These are phyloP conservation scores for Perizoma affinitatum DNA, from an alignment of 2,888 invertebrate species.

Conservation along the genomic window DNA sequence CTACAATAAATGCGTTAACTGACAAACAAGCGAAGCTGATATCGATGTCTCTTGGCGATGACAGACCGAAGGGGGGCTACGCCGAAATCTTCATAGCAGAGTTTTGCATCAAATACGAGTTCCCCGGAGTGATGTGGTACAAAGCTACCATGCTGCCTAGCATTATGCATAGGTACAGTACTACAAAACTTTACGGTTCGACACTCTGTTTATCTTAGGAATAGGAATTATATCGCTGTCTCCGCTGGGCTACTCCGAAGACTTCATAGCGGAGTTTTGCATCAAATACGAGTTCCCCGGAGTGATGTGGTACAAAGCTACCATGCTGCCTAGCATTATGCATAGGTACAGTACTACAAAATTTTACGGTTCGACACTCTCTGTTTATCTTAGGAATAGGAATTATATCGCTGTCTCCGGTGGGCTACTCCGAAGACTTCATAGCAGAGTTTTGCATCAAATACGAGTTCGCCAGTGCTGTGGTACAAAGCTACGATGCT, in stretches of 20 bases:
- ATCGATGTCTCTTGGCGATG: slow-evolving; percentile 71
- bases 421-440: slow-evolving; percentile 86
- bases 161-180: slow-evolving; percentile 88
- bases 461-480: slow-evolving; percentile 88
- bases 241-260: slow-evolving; percentile 83
- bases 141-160: slow-evolving; percentile 94
- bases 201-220: neutral
- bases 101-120: slow-evolving; percentile 89
- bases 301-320: slow-evolving; percentile 93
- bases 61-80: slow-evolving; percentile 64
- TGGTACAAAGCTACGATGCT: slow-evolving; percentile 94
- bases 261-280: slow-evolving; percentile 95
- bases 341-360: slow-evolving; percentile 85
- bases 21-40: slow-evolving; percentile 67
- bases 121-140: slow-evolving; percentile 91
- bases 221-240: slow-evolving; percentile 45
- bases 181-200: neutral
- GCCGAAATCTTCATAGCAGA: slow-evolving; percentile 93
- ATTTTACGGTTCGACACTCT: neutral
- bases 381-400: neutral
- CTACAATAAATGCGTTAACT: slow-evolving; percentile 61
- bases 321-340: slow-evolving; percentile 92
- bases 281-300: slow-evolving; percentile 88
- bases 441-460: slow-evolving; percentile 94
- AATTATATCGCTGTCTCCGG: slow-evolving; percentile 61